phyloP scores from a whole-genome alignment of 2,888 invertebrate genomes.

The Mesoligia furuncula region DNA sequence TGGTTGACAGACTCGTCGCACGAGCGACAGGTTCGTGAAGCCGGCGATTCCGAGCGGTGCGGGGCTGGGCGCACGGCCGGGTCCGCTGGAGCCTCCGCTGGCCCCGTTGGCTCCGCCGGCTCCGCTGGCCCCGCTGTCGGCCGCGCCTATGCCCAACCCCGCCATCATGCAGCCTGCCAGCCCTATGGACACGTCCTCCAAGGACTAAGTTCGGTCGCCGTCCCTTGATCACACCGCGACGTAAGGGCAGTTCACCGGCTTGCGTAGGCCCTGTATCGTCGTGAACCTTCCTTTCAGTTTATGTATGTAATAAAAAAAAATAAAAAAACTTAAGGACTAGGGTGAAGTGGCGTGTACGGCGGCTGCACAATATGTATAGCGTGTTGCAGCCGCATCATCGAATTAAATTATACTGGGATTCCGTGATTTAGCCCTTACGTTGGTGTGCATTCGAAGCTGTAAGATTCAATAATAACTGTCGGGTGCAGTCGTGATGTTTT shows the following conservation, averaged over 20 bases:
- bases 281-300: conserved; percentile 20
- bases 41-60: conserved; percentile 94
- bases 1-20: conserved; percentile 90
- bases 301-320: conserved; percentile 41
- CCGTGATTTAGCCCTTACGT: conserved; percentile 42
- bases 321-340: conserved; percentile 16
- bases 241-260: conserved; percentile 27
- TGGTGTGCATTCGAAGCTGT: conserved; percentile 42
- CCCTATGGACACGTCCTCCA: conserved; percentile 94
- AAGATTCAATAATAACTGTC: conserved; percentile 56
- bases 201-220: conserved; percentile 83
- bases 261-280: conserved; percentile 15
- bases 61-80: conserved; percentile 77
- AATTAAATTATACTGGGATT: conserved; percentile 39
- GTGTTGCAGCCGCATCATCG: conserved; percentile 31
- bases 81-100: conserved; percentile 91
- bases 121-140: conserved; percentile 68
- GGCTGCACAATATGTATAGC: conserved; percentile 40
- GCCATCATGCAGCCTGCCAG: conserved; percentile 91
- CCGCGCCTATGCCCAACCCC: conserved; percentile 56
- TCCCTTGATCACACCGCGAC: conserved; percentile 19
- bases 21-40: conserved; percentile 96
- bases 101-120: conserved; percentile 42
- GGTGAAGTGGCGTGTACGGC: conserved; percentile 15
- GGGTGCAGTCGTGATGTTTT: conserved; percentile 45